Percentiles rank a stretch among this genome's conserved stretches.
Conservation (phyloP, 2,797 vertebrate species). For the Hirundo rustica region DNA sequence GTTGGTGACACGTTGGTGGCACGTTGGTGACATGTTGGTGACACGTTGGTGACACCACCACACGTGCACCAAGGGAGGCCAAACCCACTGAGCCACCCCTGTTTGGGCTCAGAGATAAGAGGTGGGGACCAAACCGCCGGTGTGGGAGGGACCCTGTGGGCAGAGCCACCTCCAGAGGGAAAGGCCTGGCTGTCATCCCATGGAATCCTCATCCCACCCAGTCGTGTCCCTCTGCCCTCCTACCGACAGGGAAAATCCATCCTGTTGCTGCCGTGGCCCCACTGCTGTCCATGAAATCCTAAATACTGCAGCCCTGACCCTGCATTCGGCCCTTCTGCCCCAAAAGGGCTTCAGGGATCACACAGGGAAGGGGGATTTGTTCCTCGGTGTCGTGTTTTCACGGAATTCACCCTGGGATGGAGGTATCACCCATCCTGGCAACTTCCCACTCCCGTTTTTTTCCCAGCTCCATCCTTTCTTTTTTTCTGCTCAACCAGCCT, state of each 20-base stretch:
- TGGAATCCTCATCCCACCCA: not conserved
- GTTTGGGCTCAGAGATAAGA: not conserved
- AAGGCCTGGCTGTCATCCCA: not conserved
- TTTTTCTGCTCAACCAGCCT: not conserved
- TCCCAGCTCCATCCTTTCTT: not conserved
- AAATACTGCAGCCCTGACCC: not conserved
- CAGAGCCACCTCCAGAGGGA: not conserved
- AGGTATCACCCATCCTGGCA: not conserved
- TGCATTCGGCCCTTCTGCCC: not conserved
- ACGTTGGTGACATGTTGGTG: no score
- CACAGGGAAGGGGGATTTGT: not conserved
- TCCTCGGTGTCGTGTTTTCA: not conserved
- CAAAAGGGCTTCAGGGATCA: not conserved
- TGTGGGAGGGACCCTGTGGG: not conserved
- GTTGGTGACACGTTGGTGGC: no score
- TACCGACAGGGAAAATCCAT: not conserved
- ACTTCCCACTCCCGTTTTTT: not conserved
- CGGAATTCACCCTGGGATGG: not conserved
- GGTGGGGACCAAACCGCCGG: not conserved
- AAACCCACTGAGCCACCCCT: accelerated
- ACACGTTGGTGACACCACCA: not conserved
- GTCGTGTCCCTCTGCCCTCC: not conserved
- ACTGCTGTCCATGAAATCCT: not conserved
- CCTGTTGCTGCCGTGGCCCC: not conserved
- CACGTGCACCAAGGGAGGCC: not conserved